phyloP scores from a whole-genome alignment of 2,113 vertebrate species.

The Scomber japonicus region DNA sequence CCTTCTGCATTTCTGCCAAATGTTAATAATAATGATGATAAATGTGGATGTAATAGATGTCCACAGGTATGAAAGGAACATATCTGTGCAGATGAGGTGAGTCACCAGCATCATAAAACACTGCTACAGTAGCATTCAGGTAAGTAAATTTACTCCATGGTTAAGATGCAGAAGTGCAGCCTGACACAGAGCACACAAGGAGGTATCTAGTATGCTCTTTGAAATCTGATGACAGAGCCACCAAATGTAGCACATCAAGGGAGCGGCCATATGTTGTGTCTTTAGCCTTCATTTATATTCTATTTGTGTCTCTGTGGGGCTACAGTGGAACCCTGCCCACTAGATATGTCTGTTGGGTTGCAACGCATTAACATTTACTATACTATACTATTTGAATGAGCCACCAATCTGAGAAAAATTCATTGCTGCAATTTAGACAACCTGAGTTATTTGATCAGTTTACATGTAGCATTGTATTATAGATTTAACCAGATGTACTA shows the following conservation, averaged over 20 bases:
- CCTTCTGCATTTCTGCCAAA: conserved; percentile 34
- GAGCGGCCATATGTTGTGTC: conserved; percentile 75
- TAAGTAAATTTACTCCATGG: conserved; percentile 39
- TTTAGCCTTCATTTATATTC: conserved; percentile 77
- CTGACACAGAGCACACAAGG: conserved; percentile 36
- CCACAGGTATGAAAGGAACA: conserved; percentile 62
- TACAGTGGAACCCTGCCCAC: conserved; percentile 60
- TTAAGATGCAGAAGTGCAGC: conserved; percentile 43
- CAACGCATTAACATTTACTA: conserved; percentile 46
- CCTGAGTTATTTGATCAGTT: conserved; percentile 34
- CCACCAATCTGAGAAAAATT: conserved; percentile 19
- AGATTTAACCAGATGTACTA: background rate
- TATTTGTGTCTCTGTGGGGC: conserved; percentile 65
- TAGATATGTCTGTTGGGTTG: conserved; percentile 28
- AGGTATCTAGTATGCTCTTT: conserved; percentile 74
- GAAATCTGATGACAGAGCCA: conserved; percentile 64
- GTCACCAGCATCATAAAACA: conserved; percentile 38
- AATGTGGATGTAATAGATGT: conserved; percentile 31
- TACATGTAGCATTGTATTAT: background rate
- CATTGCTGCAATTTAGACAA: conserved; percentile 35
- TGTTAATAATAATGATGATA: conserved; percentile 55
- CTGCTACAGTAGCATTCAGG: conserved; percentile 27
- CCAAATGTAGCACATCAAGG: conserved; percentile 74
- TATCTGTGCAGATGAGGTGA: conserved; percentile 46
- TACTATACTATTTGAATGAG: conserved; percentile 29